Percentiles rank a stretch among this genome's conserved stretches.
Conservation (phyloP, 1,140 invertebrate genomes). For the Microplitis mediator region DNA sequence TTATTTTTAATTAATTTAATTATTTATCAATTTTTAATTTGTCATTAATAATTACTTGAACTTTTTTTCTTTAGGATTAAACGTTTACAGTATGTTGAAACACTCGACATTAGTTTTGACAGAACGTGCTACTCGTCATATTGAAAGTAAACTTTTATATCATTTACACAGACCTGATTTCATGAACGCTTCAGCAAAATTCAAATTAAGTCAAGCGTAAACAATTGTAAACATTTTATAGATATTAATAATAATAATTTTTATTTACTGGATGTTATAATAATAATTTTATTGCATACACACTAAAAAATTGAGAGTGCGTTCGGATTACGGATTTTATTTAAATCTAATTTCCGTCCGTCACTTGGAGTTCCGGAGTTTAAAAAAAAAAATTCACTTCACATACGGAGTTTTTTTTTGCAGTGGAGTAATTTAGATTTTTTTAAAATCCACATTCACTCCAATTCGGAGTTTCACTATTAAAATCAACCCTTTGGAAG, state of each 20-base stretch:
- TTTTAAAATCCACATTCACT: too few relatives aligned
- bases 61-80: conserved; percentile 64
- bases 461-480: too few relatives aligned
- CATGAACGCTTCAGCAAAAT: conserved; percentile 19
- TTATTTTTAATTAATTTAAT: neutral
- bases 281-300: neutral
- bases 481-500: too few relatives aligned
- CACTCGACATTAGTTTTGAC: conserved; percentile 94
- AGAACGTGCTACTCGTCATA: conserved; percentile 77
- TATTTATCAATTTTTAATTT: conserved; percentile 1
- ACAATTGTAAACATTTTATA: conserved; percentile 3
- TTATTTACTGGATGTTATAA: neutral
- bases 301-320: too few relatives aligned
- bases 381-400: too few relatives aligned
- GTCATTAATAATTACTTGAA: conserved; percentile 10
- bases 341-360: too few relatives aligned
- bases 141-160: conserved; percentile 86
- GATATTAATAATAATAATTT: neutral
- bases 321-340: too few relatives aligned
- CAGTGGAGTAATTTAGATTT: too few relatives aligned
- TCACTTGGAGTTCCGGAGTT: too few relatives aligned
- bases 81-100: conserved; percentile 93
- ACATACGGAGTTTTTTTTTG: too few relatives aligned
- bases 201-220: conserved; percentile 40
- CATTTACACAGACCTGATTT: conserved; percentile 74